These are phyloP conservation scores for Sebastes diploproa DNA, from an alignment of 2,797 vertebrate genomes.

Conservation along the genomic window DNA sequence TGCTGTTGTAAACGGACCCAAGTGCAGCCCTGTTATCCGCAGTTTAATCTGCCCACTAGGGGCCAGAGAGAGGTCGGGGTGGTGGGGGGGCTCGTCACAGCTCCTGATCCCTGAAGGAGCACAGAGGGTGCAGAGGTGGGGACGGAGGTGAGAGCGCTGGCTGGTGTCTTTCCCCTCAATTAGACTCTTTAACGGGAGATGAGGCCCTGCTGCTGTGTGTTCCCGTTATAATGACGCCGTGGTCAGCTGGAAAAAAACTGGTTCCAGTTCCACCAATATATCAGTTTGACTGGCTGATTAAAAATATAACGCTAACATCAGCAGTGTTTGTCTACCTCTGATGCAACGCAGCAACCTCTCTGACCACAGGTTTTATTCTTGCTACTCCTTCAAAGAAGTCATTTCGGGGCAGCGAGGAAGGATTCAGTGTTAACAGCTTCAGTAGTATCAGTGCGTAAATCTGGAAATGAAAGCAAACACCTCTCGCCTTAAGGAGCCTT, in stretches of 20 bases:
- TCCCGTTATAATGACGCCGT: conserved; percentile 42
- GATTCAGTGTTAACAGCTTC: not conserved
- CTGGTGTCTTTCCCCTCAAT: conserved; percentile 57
- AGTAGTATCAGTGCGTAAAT: not conserved
- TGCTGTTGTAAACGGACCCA: conserved; percentile 73
- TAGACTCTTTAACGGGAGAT: conserved; percentile 46
- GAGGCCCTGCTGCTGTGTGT: conserved; percentile 35
- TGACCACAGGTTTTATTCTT: not conserved
- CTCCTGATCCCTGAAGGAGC: conserved; percentile 54
- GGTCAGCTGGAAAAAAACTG: conserved; percentile 20
- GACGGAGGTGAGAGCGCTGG: conserved; percentile 36
- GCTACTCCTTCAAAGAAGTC: not conserved
- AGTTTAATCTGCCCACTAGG: conserved; percentile 74
- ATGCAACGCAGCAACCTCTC: not conserved
- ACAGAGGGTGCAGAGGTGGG: conserved; percentile 42
- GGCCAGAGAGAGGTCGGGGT: conserved; percentile 44
- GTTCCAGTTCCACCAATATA: not conserved
- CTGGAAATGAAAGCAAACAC: conserved; percentile 12
- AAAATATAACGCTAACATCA: conserved; percentile 32
- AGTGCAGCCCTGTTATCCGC: conserved; percentile 67
- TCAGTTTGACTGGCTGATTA: conserved; percentile 39
- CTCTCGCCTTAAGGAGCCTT: conserved; percentile 1
- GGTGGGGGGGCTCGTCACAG: conserved; percentile 22
- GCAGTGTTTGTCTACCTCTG: not conserved
- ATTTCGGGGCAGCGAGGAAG: not conserved